Conservation (phyloP, 2,113 vertebrate genomes). For the Poeciliopsis prolifica region DNA sequence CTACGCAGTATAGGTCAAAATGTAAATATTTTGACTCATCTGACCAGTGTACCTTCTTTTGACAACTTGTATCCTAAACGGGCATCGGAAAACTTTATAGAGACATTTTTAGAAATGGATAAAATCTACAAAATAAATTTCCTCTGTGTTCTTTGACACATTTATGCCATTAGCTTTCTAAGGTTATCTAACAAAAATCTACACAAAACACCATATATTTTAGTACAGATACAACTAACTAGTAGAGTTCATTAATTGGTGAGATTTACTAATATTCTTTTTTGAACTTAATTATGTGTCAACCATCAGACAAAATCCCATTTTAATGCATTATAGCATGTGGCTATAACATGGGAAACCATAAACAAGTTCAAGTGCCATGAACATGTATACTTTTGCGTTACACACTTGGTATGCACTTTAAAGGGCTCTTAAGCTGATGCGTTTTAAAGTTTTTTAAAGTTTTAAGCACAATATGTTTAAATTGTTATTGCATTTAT, state of each 20-base stretch:
- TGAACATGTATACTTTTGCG: neutral
- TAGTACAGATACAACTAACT: too few species aligned
- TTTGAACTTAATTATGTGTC: neutral
- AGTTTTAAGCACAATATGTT: conserved; percentile 1
- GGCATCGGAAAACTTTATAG: too few species aligned
- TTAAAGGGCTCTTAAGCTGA: neutral
- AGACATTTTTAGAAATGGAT: too few species aligned
- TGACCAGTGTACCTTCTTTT: neutral
- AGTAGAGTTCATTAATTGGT: too few species aligned
- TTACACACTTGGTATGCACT: neutral
- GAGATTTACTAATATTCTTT: neutral
- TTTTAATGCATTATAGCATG: neutral
- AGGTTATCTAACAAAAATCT: neutral
- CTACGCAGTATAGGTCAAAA: neutral
- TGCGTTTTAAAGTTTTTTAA: neutral
- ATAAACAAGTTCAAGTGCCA: neutral
- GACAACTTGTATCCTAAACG: too few species aligned
- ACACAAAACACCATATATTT: too few species aligned
- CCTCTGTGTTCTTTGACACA: too few species aligned
- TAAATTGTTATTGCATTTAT: conserved; percentile 8
- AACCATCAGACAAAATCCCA: neutral
- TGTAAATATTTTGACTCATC: neutral
- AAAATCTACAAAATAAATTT: too few species aligned
- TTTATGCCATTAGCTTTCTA: neutral
- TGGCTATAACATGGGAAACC: neutral